phyloP scores from a whole-genome alignment of 1,140 invertebrate species.

The Parapsyche elsis region DNA sequence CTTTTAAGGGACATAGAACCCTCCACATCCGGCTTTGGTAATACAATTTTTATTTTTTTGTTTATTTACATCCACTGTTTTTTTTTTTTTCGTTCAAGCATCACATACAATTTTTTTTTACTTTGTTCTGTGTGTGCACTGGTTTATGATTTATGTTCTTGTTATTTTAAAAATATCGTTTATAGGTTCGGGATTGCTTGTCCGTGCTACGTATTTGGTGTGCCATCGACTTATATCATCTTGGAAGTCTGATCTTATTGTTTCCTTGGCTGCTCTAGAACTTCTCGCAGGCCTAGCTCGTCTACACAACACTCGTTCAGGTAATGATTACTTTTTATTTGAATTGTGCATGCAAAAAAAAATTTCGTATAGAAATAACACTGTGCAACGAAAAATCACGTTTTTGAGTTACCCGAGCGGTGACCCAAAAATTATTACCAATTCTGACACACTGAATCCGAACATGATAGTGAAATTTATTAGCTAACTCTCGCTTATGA shows the following conservation, averaged over 20 bases:
- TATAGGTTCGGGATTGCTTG: constrained; percentile 86
- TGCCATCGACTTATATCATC: constrained; percentile 94
- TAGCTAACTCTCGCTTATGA: too few relatives aligned
- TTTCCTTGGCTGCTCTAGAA: constrained; percentile 93
- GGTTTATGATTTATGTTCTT: not conserved
- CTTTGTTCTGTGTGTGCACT: not conserved
- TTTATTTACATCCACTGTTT: constrained; percentile 50
- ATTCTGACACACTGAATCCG: too few relatives aligned
- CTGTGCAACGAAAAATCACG: too few relatives aligned
- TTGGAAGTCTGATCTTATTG: constrained; percentile 96
- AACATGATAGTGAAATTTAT: too few relatives aligned
- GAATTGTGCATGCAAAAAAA: too few relatives aligned
- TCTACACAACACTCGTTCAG: constrained; percentile 85
- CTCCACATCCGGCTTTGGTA: constrained; percentile 66
- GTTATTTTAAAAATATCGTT: not conserved
- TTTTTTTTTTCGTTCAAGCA: constrained; percentile 1
- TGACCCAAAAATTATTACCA: too few relatives aligned
- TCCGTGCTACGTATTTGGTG: constrained; percentile 91
- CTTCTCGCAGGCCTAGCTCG: constrained; percentile 89
- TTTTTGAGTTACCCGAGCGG: too few relatives aligned
- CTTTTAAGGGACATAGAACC: constrained; percentile 65
- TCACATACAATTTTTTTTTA: constrained; percentile 1
- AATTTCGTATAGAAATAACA: too few relatives aligned
- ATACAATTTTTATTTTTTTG: constrained; percentile 59
- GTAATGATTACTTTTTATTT: too few relatives aligned